Evolutionary conservation across 2,888 invertebrate genomes (phyloP), one percentile per base, ranked within the genome.

Genomic region (Plutella xylostella): DNA sequence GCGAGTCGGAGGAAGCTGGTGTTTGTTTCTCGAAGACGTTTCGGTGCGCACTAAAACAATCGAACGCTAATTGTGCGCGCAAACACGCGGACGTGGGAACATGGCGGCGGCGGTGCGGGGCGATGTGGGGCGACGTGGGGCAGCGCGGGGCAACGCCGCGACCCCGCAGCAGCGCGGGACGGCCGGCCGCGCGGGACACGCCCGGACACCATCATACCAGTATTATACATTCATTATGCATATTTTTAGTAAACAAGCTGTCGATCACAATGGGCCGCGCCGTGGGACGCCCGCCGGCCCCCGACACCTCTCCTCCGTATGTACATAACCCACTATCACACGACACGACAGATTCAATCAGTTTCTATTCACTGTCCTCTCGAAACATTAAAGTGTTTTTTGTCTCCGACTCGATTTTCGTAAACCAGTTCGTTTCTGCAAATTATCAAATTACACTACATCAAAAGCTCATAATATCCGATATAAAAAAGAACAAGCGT

Each of bases 181-280:
- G n/a, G n/a, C n/a, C n/a, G n/a, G n/a, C n/a, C n/a, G n/a, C n/a
- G n/a, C n/a, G n/a, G n/a, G 66, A 66, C 71, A 64, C 61, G 57
- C 65, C 61, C 61, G 63, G 66, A 63, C 63, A 67, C 67, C 68
- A 42, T 42, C 31, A 31, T 42, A 42, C 37, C 18, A 25, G 35
- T 65, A 82, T 82, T 82, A 80, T 82, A 83, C 72, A 83, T 83
- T 82, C 83, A 83, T 83, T 83, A 82, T 83, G 82, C 82, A 82
- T 80, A 82, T 79, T 82, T 83, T 83, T 78, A 76, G 83, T 83
- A 83, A 83, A 82, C 82, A 83, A 79, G 78, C 79, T 83, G 82
- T 83, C 82, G 79, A 77, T 82, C 79, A 83, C 82, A 83, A 83
- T 82, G 72, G 71, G 58, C 60, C 53, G 64, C 79, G 62, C 82